phyloP scores from a whole-genome alignment of 1,140 invertebrate genomes.

The Drosophila sp. region DNA sequence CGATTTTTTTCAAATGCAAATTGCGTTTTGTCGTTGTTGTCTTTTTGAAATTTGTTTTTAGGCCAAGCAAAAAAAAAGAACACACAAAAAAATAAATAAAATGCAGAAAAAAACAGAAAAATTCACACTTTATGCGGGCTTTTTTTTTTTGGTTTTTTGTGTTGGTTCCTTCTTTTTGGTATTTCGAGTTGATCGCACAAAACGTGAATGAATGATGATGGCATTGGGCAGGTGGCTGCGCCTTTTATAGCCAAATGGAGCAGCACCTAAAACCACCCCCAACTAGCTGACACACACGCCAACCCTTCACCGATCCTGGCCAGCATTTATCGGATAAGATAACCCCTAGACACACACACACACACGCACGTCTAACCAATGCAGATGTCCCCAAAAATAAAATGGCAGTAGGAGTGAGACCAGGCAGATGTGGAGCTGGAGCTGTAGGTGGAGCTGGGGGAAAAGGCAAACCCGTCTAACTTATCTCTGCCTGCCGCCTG shows the following conservation, averaged over 20 bases:
- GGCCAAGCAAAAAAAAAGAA: constrained; percentile 27
- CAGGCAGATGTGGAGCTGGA: background rate
- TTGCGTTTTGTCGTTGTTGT: constrained; percentile 40
- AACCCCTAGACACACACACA: constrained; percentile 25
- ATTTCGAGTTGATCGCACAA: constrained; percentile 52
- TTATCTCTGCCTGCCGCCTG: constrained; percentile 52
- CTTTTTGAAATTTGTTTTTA: constrained; percentile 34
- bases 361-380: constrained; percentile 16
- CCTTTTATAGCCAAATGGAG: constrained; percentile 59
- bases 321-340: constrained; percentile 69
- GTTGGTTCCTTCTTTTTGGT: too few relatives aligned
- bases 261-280: constrained; percentile 16
- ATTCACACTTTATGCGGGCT: constrained; percentile 73
- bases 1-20: constrained; percentile 75
- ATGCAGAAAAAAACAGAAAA: constrained; percentile 20
- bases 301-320: constrained; percentile 51
- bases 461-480: background rate
- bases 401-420: constrained; percentile 28
- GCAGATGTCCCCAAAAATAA: constrained; percentile 50
- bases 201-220: constrained; percentile 63
- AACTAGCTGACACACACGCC: background rate
- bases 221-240: constrained; percentile 61
- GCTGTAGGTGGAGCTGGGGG: constrained; percentile 21
- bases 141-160: constrained; percentile 16
- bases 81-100: constrained; percentile 12